Evolutionary conservation across 2,797 vertebrate species (phyloP), one percentile per base, ranked within the genome.

Genomic region (Capromys pilorides): DNA sequence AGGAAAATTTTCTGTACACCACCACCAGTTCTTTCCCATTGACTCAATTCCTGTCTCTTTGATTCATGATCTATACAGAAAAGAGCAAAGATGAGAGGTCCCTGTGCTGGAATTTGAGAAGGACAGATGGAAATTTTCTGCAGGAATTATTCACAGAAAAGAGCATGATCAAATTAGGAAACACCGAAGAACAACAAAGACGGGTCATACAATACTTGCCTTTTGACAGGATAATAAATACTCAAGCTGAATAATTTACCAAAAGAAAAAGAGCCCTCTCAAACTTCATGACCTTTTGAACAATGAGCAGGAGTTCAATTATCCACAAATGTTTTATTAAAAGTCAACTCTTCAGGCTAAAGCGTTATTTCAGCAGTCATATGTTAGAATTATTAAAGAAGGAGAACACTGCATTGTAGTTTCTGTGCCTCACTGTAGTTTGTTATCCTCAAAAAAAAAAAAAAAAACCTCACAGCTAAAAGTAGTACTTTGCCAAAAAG

Each of bases 401-500:
- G 11, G 26, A 83, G 57, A 96, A 73, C 79, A 92, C 11, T 77
- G 85, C 31, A 33, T 84, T 79, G 81, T 86, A 95, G 95, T 96
- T 92, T 95, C 85, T 93, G 69, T 92, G 64, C 91, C n/a, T 73
- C 88, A n/a, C 49, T 96, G 45, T 39, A 91, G 87, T 96, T 96
- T 96, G 80, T 96, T 98, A 95, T 88, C 9, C 96, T 92, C 57
- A 57, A 57, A 51, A 51, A 51, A 51, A 51, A 51, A 51, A 7
- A 51, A 11, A 51, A 51, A 51, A 51, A 51, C 45, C 45, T 45
- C 45, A 45, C 45, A 4, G 45, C 45, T 84, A 84, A 86, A 97
- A 97, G 81, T 77, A 98, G 80, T 92, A 95, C 86, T 96, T 97
- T 91, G 85, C 24, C 73, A 88, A 88, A 97, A 97, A 85, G 41